Evolutionary conservation across 1,140 invertebrate genomes (phyloP), one percentile per base, ranked within the genome.

Genomic region (Micrasema longulum): DNA sequence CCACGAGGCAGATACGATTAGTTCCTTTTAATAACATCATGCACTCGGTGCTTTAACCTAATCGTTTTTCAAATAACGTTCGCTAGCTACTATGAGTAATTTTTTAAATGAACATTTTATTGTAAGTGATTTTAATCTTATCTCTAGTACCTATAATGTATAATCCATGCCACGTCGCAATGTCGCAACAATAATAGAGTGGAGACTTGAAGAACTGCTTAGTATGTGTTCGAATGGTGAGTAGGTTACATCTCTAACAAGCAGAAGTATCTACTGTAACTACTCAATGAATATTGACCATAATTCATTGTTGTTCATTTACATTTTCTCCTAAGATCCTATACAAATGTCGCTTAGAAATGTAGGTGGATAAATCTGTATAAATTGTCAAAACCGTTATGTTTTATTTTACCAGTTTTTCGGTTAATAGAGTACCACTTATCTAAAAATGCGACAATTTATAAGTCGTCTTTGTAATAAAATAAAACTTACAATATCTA

Each of bases 311-410:
- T 35, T 45, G 22, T 64, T 74, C 69, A 74, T 74, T 69, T 70
- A 70, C 72, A 74, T 47, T 65, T 74, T 60, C 41, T 60, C 11
- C 16, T 2, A 23, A 60, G 22, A 60, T 60, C 36, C 35, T 60
- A 41, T 60, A 18, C 55, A 35, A 60, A 38, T 60, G 55, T 60
- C 55, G 41, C 55, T 36, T 20, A 60, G 41, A 60, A 20, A 60
- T 60, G 55, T 60, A 60, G 55, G 55, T 20, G 55, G 55, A 60
- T 60, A 60, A 60, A 18, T 20, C 55, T 11, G 35, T 38, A 60
- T 60, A 60, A 60, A 43, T 60, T 60, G 55, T 14, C 16, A 41
- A 52, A 60, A 38, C 55, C 55, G 55, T 60, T 60, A 60, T 36
- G 10, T 60, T 60, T 60, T 60, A 60, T 60, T 60, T 22, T 60